A percentile compares a stretch with the other conserved stretches of the same genome.
phyloP scores from a whole-genome alignment of 2,113 vertebrate genomes.

The Typhlomys cinereus region DNA sequence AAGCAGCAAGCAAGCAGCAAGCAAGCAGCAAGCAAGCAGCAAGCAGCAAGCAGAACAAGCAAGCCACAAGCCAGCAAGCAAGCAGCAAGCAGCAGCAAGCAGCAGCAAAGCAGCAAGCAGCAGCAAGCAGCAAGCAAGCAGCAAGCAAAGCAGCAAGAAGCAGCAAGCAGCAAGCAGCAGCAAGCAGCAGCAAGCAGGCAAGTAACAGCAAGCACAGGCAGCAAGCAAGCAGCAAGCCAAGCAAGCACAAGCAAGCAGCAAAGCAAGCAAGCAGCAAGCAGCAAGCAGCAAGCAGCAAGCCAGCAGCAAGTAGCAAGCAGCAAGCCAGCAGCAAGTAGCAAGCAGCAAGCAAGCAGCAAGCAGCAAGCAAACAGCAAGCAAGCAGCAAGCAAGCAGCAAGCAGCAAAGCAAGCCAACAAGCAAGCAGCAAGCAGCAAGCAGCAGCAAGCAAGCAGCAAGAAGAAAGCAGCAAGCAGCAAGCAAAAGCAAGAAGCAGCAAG shows the following conservation, averaged over 20 bases:
- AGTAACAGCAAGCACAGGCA: no score
- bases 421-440: neutral
- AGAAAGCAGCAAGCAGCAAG: no score
- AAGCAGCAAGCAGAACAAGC: no score
- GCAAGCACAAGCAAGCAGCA: neutral
- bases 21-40: neutral
- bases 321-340: no score
- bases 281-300: neutral
- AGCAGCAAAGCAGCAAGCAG: no score
- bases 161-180: no score
- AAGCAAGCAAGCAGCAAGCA: neutral
- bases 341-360: neutral
- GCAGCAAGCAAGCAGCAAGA: neutral
- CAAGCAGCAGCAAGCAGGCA: neutral
- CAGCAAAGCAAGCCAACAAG: neutral
- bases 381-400: neutral
- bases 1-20: neutral
- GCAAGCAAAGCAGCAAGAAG: neutral
- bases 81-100: no score
- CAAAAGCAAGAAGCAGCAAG: neutral
- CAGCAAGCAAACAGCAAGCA: neutral
- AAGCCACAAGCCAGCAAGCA: no score
- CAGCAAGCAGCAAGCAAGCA: neutral
- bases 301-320: no score
- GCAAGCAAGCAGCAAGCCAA: neutral